phyloP scores from a whole-genome alignment of 2,113 vertebrate species.

The Heliornis fulica region DNA sequence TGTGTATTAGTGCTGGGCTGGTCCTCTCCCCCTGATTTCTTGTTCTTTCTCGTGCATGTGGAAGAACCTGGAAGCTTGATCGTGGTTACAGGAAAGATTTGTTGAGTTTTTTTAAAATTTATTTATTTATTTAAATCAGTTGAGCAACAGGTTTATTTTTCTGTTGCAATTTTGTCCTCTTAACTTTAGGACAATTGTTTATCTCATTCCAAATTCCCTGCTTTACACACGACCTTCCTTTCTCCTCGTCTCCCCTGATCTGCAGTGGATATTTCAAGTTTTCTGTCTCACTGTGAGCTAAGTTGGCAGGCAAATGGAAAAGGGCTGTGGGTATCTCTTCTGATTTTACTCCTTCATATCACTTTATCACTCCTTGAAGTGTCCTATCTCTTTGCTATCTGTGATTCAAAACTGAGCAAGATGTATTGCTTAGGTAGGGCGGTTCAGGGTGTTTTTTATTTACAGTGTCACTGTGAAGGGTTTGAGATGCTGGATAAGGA shows the following conservation, averaged over 20 bases:
- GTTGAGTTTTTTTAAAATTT: not conserved
- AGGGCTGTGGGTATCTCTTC: rapidly evolving
- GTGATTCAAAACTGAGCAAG: not conserved
- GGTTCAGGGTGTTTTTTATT: not conserved
- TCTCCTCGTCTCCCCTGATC: not conserved
- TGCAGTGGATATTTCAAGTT: not conserved
- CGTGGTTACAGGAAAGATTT: rapidly evolving
- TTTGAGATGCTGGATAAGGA: not conserved
- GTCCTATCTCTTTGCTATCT: not conserved
- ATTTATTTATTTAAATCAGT: not conserved
- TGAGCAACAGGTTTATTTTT: not conserved
- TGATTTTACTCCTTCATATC: not conserved
- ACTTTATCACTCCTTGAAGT: not conserved
- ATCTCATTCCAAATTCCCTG: not conserved
- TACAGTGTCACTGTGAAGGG: not conserved
- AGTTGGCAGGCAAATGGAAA: not conserved
- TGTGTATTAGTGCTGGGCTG: not conserved
- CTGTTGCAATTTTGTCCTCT: not conserved
- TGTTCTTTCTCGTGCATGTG: not conserved
- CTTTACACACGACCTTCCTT: not conserved
- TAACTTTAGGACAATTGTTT: not conserved
- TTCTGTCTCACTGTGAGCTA: not conserved
- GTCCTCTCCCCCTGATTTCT: not conserved
- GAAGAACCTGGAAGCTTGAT: not conserved
- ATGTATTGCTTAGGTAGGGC: not conserved